A percentile compares a stretch with the other conserved stretches of the same genome.
phyloP scores from a whole-genome alignment of 2,113 vertebrate species.

The Phaetusa simplex region DNA sequence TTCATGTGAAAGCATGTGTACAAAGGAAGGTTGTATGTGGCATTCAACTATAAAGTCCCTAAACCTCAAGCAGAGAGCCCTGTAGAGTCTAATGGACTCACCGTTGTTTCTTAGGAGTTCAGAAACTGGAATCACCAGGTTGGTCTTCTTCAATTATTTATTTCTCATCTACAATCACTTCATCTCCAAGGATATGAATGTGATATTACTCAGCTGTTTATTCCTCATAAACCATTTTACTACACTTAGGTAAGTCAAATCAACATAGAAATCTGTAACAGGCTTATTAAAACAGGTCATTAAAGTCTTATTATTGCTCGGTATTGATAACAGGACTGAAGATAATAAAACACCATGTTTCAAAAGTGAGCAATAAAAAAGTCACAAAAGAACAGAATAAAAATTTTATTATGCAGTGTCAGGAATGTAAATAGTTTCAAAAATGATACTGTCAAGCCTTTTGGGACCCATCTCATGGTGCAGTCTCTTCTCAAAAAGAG shows the following conservation, averaged over 20 bases:
- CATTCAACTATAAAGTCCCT: background rate
- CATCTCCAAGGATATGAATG: constrained; percentile 10
- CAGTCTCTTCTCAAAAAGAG: background rate
- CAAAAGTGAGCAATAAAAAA: constrained; percentile 68
- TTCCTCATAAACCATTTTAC: constrained; percentile 55
- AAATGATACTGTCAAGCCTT: constrained; percentile 38
- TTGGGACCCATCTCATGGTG: background rate
- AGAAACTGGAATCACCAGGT: background rate
- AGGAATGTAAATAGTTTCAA: constrained; percentile 68
- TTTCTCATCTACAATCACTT: constrained; percentile 41
- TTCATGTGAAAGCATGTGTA: background rate
- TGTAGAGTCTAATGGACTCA: background rate
- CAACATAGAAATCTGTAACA: constrained; percentile 35
- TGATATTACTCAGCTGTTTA: constrained; percentile 36
- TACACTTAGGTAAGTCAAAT: constrained; percentile 50
- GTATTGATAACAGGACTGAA: constrained; percentile 60
- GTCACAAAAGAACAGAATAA: constrained; percentile 64
- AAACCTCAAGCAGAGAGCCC: background rate
- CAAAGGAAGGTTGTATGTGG: too few relatives aligned
- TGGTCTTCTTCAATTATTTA: constrained; percentile 47
- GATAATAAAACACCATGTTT: constrained; percentile 65
- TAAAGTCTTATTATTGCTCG: constrained; percentile 53
- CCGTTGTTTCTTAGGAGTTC: background rate
- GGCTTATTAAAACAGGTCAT: constrained; percentile 65
- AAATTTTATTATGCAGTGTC: constrained; percentile 51